Evolutionary conservation across 53 echinoderm and acorn worm species (phyloP), one percentile per base, ranked within the genome.

Genomic region (Echinarachnius parma): DNA sequence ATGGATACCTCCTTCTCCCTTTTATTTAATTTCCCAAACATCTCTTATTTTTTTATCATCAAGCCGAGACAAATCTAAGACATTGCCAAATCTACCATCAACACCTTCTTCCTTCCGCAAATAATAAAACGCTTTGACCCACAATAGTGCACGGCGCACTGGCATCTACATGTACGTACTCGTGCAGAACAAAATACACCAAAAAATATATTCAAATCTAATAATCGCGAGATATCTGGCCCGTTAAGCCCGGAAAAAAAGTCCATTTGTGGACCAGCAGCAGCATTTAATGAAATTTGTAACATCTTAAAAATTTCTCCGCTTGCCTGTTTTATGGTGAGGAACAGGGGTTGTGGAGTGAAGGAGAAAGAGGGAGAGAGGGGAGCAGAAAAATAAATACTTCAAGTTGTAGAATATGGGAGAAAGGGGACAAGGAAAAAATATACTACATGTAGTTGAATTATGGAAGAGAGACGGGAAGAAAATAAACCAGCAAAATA

Each of bases 171-270:
- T n/a, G n/a, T n/a, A n/a, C n/a, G n/a, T 68, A 68, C 68, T 68
- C 68, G 52, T 68, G 68, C 68, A 68, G 68, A 68, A 39, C 7
- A 39, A 66, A 68, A 68, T 50, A 52, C 68, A 76, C 53, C 32
- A 78, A 78, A 78, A 42, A 50, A 78, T 64, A 62, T 64, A 64
- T 63, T 63, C 61, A 76, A 61, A 76, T 76, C 53, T 61, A 60
- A 76, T 61, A 76, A 76, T 60, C 61, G 15, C 5, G 32, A 60
- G 48, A 34, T 47, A 76, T 61, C 47, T 76, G 34, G 58, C 60
- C 53, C 48, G 77, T 76, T 61, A 75, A 75, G 59, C 61, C 60
- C 31, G 48, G 61, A 76, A 61, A 48, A 59, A 61, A 76, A 76
- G 61, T 61, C 77, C 77, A 76, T 76, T 61, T 62, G 63, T 78